Evolutionary conservation across 2,888 invertebrate species (phyloP), one percentile per base, ranked within the genome.

Genomic region (Imbricaverruca yamaguchii): DNA sequence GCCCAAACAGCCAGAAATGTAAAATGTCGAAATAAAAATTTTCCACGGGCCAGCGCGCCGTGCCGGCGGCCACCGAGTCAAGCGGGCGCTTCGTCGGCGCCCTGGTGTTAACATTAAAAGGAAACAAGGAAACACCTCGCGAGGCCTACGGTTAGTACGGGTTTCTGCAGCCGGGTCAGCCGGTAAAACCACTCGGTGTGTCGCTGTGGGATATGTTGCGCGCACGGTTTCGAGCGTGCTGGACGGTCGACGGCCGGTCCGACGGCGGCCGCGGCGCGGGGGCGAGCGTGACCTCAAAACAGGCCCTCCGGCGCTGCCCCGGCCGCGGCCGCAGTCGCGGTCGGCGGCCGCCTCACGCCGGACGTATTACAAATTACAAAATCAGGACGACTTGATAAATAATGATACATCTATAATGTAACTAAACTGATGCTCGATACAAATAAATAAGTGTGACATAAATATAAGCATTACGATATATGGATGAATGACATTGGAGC

Each of bases 371-470:
- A 74, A 74, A 74, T 74, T 74, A 74, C 74, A 74, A 74, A 74
- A 74, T 74, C 74, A 74, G 74, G 74, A 74, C 74, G 74, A 74
- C 74, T 74, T 74, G 74, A 79, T 79, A 79, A 79, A 79, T 59
- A 79, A 79, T 79, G 57, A 79, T 79, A 59, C 79, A 79, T 59
- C 56, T 79, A 57, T 79, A 79, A 79, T 79, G 79, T 59, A 79
- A 79, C 56, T 79, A 79, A 79, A 79, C 57, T 56, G 57, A 79
- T 59, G 57, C 59, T 79, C 74, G 74, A 74, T 79, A 79, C 79
- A 79, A 79, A 79, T 79, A 79, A 79, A 79, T 79, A 79, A 79
- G 57, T 79, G 57, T 78, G 56, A 79, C 59, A 79, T 79, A 79
- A 79, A 79, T 79, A 79, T 59, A 79, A 79, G 79, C 56, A 79